Conservation (phyloP, 2,797 vertebrate genomes). For the Aldrovandia affinis region DNA sequence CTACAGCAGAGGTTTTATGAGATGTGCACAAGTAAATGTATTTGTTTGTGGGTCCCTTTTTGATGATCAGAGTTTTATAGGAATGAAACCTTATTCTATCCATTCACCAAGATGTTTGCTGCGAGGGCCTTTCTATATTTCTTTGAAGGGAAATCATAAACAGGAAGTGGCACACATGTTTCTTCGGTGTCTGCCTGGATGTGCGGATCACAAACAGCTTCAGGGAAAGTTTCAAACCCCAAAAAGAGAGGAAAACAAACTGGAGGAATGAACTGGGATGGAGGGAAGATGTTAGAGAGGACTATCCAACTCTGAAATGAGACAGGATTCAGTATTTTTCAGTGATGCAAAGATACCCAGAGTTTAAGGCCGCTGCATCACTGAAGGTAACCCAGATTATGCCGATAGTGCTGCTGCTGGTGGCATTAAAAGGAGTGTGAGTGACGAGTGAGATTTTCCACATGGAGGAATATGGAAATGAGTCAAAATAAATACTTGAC, state of each 20-base stretch:
- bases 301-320: background rate
- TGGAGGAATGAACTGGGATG: too few species aligned
- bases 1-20: too few species aligned
- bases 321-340: background rate
- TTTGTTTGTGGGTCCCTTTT: background rate
- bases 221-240: background rate
- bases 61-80: background rate
- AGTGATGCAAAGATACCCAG: background rate
- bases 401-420: background rate
- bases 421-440: background rate
- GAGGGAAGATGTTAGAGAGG: background rate
- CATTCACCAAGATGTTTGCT: background rate
- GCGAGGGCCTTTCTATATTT: background rate
- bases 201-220: background rate
- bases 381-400: background rate
- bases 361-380: slow-evolving; percentile 2
- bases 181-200: background rate
- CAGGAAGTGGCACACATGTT: slow-evolving; percentile 1
- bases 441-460: slow-evolving; percentile 11
- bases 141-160: background rate
- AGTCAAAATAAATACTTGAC: slow-evolving; percentile 6
- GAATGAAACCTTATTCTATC: background rate
- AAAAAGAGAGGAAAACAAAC: background rate
- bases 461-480: slow-evolving; percentile 13
- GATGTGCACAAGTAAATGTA: background rate